Base-by-base conservation (phyloP, 2,797 vertebrate species). In the Gallinago nigripennis region DNA sequence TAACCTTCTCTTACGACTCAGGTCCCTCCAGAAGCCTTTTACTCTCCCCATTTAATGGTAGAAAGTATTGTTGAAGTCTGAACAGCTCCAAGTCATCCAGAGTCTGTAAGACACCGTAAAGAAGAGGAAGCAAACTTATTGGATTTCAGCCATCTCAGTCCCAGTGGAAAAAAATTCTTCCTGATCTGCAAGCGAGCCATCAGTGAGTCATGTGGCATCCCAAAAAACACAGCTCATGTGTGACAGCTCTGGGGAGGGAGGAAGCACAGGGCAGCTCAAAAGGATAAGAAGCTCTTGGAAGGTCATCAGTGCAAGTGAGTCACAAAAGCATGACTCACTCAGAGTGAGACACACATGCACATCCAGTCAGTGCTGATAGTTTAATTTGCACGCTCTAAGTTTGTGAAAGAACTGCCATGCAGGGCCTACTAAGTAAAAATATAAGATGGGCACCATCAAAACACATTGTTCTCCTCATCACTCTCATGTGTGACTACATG, bases 251-350 rank as follows among this genome's bases (percentile, higher is more conserved):
- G 75, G 56, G 56, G 28, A 60, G 18, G 43, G 57, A 77, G 83
- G 83, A 95, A 84, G 60, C 63, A 39, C 45, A 39, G 68, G 45
- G 71, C 82, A 66, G 91, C 86, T 92, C 23, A 75, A 6, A 80
- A 77, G 93, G 78, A 94, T 87, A 87, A 91, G 81, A 93, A 65
- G 88, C 60, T 97, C 94, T 95, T 92, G 94, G 84, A 91, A 94
- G 84, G 92, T 91, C 78, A 80, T 64, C 71, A 89, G 71, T 87
- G 84, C 88, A 90, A 95, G 41, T 93, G 95, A 97, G 90, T 97
- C 96, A 96, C 48, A 66, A 20, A 86, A 85, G 13, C 48, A 77
- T 95, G 96, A 97, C 75, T 96, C 93, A 92, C 5, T 56, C 37
- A 6, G 35, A 68, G 31, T 46, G 75, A 92, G 88, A 76, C 21